Conservation (phyloP, 2,888 invertebrate species). For the Rugalucina vietnamica region DNA sequence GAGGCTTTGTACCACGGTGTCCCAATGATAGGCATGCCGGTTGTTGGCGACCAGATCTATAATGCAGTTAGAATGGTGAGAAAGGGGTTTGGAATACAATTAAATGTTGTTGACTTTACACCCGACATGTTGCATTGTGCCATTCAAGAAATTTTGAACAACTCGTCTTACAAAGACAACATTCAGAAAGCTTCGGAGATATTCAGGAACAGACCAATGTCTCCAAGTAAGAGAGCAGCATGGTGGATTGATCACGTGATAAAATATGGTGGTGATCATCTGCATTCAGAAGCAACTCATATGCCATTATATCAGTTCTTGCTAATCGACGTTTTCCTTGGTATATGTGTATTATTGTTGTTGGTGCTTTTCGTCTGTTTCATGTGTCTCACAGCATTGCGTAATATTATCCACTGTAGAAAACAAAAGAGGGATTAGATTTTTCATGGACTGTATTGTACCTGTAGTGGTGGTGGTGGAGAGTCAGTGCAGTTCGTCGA, state of each 20-base stretch:
- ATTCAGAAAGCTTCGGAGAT: not conserved
- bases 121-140: not conserved
- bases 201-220: not conserved
- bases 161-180: not conserved
- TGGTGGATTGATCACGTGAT: not conserved
- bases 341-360: not conserved
- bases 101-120: conserved; percentile 50
- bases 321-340: not conserved
- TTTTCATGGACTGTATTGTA: no score
- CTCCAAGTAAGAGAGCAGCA: not conserved
- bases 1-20: conserved; percentile 45
- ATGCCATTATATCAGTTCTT: not conserved
- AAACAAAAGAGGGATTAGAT: no score
- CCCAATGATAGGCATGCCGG: conserved; percentile 69
- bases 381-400: not conserved
- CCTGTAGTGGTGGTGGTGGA: no score
- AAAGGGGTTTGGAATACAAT: conserved; percentile 61
- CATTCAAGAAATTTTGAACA: not conserved
- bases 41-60: conserved; percentile 62
- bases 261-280: no score
- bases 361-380: not conserved
- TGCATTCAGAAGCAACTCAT: not conserved
- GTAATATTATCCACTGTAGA: no score
- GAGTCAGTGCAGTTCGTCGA: no score
- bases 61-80: conserved; percentile 57